Percentiles rank a stretch among this genome's conserved stretches.
These are phyloP conservation scores for Sylvicapra grimmia DNA, from an alignment of 2,113 vertebrate genomes.

Conservation along the genomic window DNA sequence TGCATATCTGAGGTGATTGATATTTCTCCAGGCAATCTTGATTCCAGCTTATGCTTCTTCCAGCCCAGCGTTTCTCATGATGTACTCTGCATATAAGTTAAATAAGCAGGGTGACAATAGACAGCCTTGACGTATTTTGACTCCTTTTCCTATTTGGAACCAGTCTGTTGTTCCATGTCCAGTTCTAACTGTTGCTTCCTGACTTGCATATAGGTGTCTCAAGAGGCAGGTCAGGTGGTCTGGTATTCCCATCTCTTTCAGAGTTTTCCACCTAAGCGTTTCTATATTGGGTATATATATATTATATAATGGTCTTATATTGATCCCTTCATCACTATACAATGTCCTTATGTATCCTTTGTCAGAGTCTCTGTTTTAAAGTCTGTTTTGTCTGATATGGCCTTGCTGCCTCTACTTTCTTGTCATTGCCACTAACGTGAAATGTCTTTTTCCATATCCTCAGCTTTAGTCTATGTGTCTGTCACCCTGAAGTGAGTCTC, in stretches of 20 bases:
- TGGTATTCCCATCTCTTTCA: too few species aligned
- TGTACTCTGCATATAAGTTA: too few species aligned
- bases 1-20: too few species aligned
- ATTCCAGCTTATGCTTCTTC: too few species aligned
- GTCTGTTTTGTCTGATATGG: neutral
- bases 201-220: too few species aligned
- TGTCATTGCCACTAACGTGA: neutral
- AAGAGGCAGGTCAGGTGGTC: too few species aligned
- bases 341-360: neutral
- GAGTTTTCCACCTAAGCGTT: neutral
- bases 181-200: too few species aligned
- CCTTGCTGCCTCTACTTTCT: neutral
- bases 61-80: too few species aligned
- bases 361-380: neutral
- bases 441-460: neutral
- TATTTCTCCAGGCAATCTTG: rapidly evolving
- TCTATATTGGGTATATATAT: neutral
- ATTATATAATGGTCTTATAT: neutral
- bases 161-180: too few species aligned
- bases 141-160: too few species aligned
- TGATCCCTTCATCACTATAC: neutral
- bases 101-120: too few species aligned
- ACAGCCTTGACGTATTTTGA: too few species aligned
- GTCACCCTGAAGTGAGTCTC: neutral
- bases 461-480: neutral